phyloP scores from a whole-genome alignment of 2,888 invertebrate species.

The Biston stratarius region DNA sequence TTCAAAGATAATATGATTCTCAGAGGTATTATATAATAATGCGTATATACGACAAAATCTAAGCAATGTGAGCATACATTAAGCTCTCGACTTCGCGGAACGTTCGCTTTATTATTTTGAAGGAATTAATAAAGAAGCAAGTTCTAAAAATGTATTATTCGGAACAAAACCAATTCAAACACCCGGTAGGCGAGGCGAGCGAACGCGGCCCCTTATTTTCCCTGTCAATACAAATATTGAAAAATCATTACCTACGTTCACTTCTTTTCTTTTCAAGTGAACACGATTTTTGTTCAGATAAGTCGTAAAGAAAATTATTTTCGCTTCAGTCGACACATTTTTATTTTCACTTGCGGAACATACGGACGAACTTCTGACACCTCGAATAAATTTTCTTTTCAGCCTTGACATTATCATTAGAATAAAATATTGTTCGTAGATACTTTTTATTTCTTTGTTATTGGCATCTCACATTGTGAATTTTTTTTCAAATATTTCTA shows the following conservation, averaged over 20 bases:
- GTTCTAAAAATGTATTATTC: constrained; percentile 40
- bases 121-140: constrained; percentile 46
- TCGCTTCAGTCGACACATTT: constrained; percentile 61
- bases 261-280: constrained; percentile 65
- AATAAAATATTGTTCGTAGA: constrained; percentile 4
- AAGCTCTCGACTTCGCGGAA: constrained; percentile 23
- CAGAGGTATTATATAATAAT: constrained; percentile 40
- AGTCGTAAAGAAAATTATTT: constrained; percentile 65
- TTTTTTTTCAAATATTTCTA: too few species aligned
- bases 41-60: constrained; percentile 35
- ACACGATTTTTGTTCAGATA: constrained; percentile 62
- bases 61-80: constrained; percentile 35
- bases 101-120: constrained; percentile 35
- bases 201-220: constrained; percentile 61
- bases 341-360: constrained; percentile 53
- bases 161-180: constrained; percentile 50
- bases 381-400: constrained; percentile 28
- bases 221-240: constrained; percentile 71
- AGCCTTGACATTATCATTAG: constrained; percentile 15
- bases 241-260: constrained; percentile 69
- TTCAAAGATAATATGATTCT: constrained; percentile 39
- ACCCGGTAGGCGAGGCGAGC: constrained; percentile 49
- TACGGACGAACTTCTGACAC: constrained; percentile 39
- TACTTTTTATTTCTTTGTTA: neutral
- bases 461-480: neutral